phyloP scores from a whole-genome alignment of 1,140 invertebrate genomes.

The Drosophila funebris region DNA sequence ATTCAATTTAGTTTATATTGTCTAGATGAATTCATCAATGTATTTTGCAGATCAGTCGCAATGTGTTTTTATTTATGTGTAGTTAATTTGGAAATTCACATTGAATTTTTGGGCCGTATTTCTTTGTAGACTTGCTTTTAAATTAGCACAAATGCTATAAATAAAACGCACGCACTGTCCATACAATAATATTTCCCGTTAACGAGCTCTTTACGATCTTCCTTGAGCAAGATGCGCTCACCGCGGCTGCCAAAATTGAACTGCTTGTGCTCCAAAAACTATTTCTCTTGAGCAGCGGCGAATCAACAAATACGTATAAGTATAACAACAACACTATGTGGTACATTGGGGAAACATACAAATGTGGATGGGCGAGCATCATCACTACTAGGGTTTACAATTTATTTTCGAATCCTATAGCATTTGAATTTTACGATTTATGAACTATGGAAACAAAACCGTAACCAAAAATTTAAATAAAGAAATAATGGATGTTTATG shows the following conservation, averaged over 20 bases:
- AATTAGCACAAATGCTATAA: conserved; percentile 47
- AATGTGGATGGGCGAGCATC: conserved; percentile 11
- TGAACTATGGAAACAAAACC: conserved; percentile 28
- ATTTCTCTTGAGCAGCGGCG: conserved; percentile 28
- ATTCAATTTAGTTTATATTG: background rate
- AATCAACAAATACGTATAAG: background rate
- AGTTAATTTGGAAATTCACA: conserved; percentile 8
- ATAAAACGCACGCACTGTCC: conserved; percentile 41
- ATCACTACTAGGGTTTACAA: conserved; percentile 9
- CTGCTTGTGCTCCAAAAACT: conserved; percentile 46
- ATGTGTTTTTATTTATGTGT: background rate
- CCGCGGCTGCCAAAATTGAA: conserved; percentile 62
- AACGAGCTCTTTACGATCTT: conserved; percentile 15
- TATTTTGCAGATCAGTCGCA: background rate
- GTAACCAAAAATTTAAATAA: conserved; percentile 2
- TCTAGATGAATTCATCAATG: background rate
- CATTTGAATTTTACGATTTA: conserved; percentile 33
- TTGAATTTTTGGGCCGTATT: background rate
- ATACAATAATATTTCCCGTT: conserved; percentile 41
- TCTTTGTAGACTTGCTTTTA: conserved; percentile 3
- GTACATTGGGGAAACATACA: conserved; percentile 2
- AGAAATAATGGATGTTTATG: conserved; percentile 29
- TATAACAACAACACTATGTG: background rate
- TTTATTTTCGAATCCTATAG: conserved; percentile 19
- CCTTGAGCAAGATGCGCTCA: conserved; percentile 22